Conservation (phyloP, 92 coral and sea anemone species). For the Epizoanthus illoricatus region DNA sequence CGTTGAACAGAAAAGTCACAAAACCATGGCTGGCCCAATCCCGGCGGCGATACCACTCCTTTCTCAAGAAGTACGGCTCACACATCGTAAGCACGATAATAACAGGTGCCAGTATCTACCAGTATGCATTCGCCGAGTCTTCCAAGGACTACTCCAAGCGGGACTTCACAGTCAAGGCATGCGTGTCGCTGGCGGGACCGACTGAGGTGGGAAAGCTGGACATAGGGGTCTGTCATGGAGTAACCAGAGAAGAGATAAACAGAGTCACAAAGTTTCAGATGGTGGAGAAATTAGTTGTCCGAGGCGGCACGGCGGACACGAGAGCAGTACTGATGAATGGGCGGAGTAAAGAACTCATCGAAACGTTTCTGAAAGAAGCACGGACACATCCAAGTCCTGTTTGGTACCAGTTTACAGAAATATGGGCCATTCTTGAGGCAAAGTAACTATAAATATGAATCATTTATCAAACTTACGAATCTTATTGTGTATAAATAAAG, state of each 20-base stretch:
- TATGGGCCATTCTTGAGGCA: conserved; percentile 28
- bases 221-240: conserved; percentile 54
- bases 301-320: no score
- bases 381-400: no score
- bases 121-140: conserved; percentile 54
- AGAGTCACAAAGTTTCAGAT: conserved; percentile 22
- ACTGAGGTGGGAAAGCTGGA: conserved; percentile 27
- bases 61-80: conserved; percentile 59
- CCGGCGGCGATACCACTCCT: conserved; percentile 45
- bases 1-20: conserved; percentile 22
- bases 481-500: no score
- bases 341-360: not conserved
- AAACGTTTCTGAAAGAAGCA: no score
- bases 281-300: not conserved
- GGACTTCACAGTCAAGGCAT: conserved; percentile 63
- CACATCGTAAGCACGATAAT: conserved; percentile 52
- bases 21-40: conserved; percentile 39
- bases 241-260: conserved; percentile 46
- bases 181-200: conserved; percentile 47
- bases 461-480: not conserved
- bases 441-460: not conserved
- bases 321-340: not conserved
- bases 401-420: no score
- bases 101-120: conserved; percentile 63
- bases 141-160: conserved; percentile 12